Base-by-base conservation (phyloP, 2,113 vertebrate species). In the Symphodus melops region DNA sequence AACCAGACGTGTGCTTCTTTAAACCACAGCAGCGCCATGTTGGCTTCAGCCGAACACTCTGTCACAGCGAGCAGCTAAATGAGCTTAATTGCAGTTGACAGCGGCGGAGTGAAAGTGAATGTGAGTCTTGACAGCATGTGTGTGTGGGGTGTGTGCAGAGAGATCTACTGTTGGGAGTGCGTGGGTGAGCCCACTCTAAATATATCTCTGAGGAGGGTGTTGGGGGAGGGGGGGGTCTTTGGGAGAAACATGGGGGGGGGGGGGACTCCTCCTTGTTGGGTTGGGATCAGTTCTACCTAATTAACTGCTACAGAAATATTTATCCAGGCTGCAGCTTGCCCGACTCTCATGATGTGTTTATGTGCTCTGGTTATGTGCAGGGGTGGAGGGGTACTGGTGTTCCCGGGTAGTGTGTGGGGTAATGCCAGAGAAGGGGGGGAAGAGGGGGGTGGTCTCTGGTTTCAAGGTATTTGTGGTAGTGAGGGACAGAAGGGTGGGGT, bases 241-340 rank as follows among this genome's bases (percentile, higher is more conserved):
- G 28, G 21, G 57, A 53, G 51, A 39, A 39, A 39, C 37, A 39
- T 4, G 44, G 16, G 17, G 1, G 17, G 51, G 33, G 63, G 68
- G 73, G 64, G 62, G 81, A 57, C 74, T 76, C 73, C 73, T 21
- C 67, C 80, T 81, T 59, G 48, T 81, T 79, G 77, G 87, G 90
- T 85, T 72, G 85, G 77, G 91, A 90, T 92, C 87, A 86, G 81
- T 82, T 89, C 74, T 84, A 74, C 69, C 88, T 92, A 92, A 94
- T 94, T 93, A 94, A 93, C 93, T 91, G 92, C 87, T 87, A 91
- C 91, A 91, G 92, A 94, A 93, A 94, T 92, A 94, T 93, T 94
- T 90, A 93, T 87, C 90, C 89, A 92, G 92, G 88, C 84, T 74
- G 87, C 82, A 67, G 76, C 85, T 84, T 51, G 53, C 81, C 85